phyloP scores from a whole-genome alignment of 2,888 invertebrate species.

The Sipha maydis region DNA sequence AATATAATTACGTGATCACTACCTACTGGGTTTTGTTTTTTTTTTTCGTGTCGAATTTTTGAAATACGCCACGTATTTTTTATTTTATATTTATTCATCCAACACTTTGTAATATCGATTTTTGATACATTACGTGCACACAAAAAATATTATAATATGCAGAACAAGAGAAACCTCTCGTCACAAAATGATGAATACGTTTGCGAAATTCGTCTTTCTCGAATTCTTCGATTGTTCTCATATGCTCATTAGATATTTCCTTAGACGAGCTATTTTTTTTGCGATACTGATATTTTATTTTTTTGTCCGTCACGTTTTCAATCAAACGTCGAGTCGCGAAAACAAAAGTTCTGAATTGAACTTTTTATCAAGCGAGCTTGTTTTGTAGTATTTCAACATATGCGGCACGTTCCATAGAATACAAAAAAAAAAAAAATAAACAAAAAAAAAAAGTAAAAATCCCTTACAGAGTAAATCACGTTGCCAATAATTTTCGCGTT shows the following conservation, averaged over 20 bases:
- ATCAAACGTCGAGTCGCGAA: neutral
- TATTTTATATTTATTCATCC: slow-evolving; percentile 62
- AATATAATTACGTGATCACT: neutral
- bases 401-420: too few species aligned
- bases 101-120: neutral
- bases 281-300: neutral
- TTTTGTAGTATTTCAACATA: too few species aligned
- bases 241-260: neutral
- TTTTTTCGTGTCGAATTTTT: too few species aligned
- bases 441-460: too few species aligned
- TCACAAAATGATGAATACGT: too few species aligned
- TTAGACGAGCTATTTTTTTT: neutral
- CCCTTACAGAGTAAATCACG: too few species aligned
- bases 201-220: neutral
- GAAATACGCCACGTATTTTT: slow-evolving; percentile 63
- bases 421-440: too few species aligned
- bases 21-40: neutral
- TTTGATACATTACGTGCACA: neutral
- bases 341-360: too few species aligned
- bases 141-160: too few species aligned
- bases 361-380: too few species aligned
- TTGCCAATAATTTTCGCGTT: too few species aligned
- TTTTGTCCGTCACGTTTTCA: neutral
- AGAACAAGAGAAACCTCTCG: too few species aligned
- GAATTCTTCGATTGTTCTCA: neutral